Base-by-base conservation (phyloP, 2,797 vertebrate genomes). In the Pseudochirops cupreus region DNA sequence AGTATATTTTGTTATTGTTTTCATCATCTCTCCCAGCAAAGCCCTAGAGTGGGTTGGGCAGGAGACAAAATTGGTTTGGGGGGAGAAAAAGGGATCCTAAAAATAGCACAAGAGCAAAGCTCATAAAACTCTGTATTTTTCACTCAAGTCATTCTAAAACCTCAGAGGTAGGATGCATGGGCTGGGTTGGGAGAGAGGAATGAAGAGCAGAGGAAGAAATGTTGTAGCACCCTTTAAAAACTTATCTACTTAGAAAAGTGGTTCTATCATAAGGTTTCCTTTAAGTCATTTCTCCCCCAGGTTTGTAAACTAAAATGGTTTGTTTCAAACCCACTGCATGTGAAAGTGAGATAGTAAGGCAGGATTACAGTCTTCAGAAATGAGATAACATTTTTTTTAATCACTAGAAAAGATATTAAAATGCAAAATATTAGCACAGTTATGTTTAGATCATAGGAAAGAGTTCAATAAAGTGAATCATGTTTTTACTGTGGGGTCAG, bases 71-170 rank as follows among this genome's bases (percentile, higher is more conserved):
- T 67, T 95, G 90, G 7, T 82, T 94, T 93, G 91, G 57, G 89
- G 54, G 93, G 93, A 96, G 94, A 92, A 96, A 94, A 97, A 57
- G 95, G 67, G 89, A 91, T n/a, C 92, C 96, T 94, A 94, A 97
- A 97, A 97, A 96, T 95, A 54, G 53, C 53, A 54, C 53, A 54
- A 97, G 91, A 93, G 50, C 62, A 96, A 96, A 97, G 91, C 31
- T 57, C 82, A 95, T 95, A 97, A 97, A 96, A 96, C 56, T 95
- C 94, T 90, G 89, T 97, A 93, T 91, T 97, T 97, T 97, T 92
- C 92, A 95, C 62, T 96, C 39, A 95, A 94, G 53, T 94, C 89
- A 91, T 62, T 97, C 91, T 94, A 95, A 97, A 96, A 96, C 62
- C 91, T 39, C 52, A 94, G 74, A 91, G 91, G 95, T 94, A 95